These are phyloP conservation scores for Myotis planiceps DNA, from an alignment of 2,797 vertebrate genomes.

Conservation along the genomic window DNA sequence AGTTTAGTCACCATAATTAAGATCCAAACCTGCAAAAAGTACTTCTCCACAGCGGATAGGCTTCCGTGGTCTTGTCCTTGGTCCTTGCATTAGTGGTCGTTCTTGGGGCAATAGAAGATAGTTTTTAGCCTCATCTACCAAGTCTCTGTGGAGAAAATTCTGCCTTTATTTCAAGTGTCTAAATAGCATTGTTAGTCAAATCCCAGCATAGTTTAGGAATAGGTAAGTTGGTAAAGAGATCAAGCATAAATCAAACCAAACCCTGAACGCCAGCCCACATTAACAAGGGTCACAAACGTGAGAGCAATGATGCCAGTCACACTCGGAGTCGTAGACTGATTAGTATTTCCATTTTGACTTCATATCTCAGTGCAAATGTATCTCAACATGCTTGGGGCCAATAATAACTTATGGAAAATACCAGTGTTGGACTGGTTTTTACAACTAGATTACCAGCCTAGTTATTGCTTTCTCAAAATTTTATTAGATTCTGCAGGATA, in stretches of 20 bases:
- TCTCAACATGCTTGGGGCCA: not conserved
- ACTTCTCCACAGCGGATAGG: constrained; percentile 99
- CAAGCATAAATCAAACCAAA: constrained; percentile 32
- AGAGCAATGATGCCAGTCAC: not conserved
- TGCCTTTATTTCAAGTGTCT: constrained; percentile 53
- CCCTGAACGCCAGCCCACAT: not conserved
- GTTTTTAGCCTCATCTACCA: constrained; percentile 99
- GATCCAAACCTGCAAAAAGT: constrained; percentile 94
- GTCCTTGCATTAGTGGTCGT: constrained; percentile 98
- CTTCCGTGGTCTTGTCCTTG: constrained; percentile 96
- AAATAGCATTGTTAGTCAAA: not conserved
- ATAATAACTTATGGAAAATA: not conserved
- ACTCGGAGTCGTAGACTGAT: not conserved
- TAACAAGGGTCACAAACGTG: not conserved
- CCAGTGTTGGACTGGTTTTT: too few species aligned
- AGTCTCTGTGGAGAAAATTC: constrained; percentile 89
- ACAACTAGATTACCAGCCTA: not conserved
- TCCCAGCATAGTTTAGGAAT: not conserved
- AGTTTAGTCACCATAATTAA: not conserved
- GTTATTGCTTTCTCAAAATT: constrained; percentile 18
- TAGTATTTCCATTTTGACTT: not conserved
- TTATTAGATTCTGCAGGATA: not conserved
- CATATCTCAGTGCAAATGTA: not conserved
- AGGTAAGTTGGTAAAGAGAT: constrained; percentile 3
- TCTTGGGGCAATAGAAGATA: constrained; percentile 98